phyloP scores from a whole-genome alignment of 2,888 invertebrate genomes.

The Rhagonycha fulva region DNA sequence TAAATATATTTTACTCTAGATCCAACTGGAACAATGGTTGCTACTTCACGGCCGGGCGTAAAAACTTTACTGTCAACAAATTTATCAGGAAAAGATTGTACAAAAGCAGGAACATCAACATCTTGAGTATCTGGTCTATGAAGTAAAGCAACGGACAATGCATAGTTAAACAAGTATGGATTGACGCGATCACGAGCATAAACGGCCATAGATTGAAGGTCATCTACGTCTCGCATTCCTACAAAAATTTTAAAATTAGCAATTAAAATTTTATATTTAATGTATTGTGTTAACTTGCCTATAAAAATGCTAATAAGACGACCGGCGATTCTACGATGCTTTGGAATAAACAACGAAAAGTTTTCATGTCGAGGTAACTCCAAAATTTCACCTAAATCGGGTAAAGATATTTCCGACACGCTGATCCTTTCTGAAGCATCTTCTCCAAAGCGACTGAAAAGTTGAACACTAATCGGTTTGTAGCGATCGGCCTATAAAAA shows the following conservation, averaged over 20 bases:
- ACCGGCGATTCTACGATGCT: slow-evolving; percentile 72
- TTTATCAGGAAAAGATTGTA: slow-evolving; percentile 81
- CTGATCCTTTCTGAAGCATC: slow-evolving; percentile 59
- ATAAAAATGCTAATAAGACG: slow-evolving; percentile 71
- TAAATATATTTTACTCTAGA: slow-evolving; percentile 59
- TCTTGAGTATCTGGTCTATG: slow-evolving; percentile 75
- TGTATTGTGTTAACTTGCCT: slow-evolving; percentile 60
- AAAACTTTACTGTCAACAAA: slow-evolving; percentile 78
- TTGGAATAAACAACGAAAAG: slow-evolving; percentile 76
- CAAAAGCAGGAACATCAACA: slow-evolving; percentile 72
- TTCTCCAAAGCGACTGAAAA: slow-evolving; percentile 65
- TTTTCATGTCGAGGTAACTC: slow-evolving; percentile 63
- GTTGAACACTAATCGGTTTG: slow-evolving; percentile 60
- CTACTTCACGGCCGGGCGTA: slow-evolving; percentile 69
- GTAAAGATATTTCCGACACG: slow-evolving; percentile 60
- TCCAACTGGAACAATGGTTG: slow-evolving; percentile 64
- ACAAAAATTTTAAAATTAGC: slow-evolving; percentile 27
- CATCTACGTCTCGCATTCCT: slow-evolving; percentile 73
- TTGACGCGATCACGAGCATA: slow-evolving; percentile 76
- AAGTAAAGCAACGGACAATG: slow-evolving; percentile 74
- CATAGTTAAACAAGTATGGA: slow-evolving; percentile 80
- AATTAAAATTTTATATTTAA: neutral
- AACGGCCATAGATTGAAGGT: slow-evolving; percentile 71
- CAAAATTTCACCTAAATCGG: slow-evolving; percentile 62
- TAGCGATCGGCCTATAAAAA: slow-evolving; percentile 58